phyloP scores from a whole-genome alignment of 1,140 invertebrate genomes.

The Ephestia elutella region DNA sequence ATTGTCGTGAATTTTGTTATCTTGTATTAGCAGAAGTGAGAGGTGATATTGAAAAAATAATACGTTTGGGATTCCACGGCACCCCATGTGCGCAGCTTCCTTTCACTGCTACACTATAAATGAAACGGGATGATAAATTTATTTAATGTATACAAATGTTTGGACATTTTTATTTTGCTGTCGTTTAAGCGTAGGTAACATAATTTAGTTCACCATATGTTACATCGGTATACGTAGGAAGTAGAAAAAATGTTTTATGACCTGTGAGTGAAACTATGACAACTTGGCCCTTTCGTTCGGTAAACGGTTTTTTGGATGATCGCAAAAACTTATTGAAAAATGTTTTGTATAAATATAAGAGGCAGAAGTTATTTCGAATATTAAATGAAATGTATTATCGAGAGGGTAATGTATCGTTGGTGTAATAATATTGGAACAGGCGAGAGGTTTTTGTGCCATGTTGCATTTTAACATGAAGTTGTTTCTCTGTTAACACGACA shows the following conservation, averaged over 20 bases:
- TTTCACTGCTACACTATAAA: conserved; percentile 55
- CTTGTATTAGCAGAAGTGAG: conserved; percentile 53
- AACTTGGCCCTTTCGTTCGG: conserved; percentile 43
- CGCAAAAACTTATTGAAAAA: conserved; percentile 53
- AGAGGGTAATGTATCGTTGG: conserved; percentile 6
- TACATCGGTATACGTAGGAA: conserved; percentile 60
- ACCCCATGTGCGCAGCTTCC: conserved; percentile 69
- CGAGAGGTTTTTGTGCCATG: conserved; percentile 1
- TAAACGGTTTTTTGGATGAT: conserved; percentile 36
- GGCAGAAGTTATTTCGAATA: conserved; percentile 41
- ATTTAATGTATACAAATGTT: conserved; percentile 74
- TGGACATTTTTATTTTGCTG: conserved; percentile 73
- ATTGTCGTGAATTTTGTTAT: conserved; percentile 65
- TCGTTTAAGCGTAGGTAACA: conserved; percentile 68
- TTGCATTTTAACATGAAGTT: not conserved
- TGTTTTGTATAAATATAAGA: conserved; percentile 34
- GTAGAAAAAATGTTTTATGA: conserved; percentile 68
- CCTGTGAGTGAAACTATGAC: conserved; percentile 58
- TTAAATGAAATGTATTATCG: conserved; percentile 27
- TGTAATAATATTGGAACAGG: conserved; percentile 1
- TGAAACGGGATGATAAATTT: conserved; percentile 70
- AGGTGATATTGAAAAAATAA: conserved; percentile 69
- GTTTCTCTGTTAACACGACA: conserved; percentile 3
- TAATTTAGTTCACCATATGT: conserved; percentile 72
- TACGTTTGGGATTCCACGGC: conserved; percentile 65